phyloP scores from a whole-genome alignment of 2,797 vertebrate species.

The Alcedo atthis region DNA sequence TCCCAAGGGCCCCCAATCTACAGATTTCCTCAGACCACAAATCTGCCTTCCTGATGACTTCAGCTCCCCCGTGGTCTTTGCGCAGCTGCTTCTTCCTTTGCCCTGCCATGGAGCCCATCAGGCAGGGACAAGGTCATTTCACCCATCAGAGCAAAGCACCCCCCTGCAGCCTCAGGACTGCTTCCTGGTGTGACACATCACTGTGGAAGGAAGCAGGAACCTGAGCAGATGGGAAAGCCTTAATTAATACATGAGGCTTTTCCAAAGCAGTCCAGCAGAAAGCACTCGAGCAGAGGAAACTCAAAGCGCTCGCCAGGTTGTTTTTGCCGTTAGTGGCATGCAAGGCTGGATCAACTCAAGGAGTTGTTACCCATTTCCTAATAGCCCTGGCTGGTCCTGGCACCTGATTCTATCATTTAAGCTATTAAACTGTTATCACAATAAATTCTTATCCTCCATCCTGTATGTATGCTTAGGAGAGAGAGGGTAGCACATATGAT shows the following conservation, averaged over 20 bases:
- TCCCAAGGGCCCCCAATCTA: background rate
- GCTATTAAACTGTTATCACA: background rate
- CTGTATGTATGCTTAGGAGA: background rate
- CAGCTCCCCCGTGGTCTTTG: background rate
- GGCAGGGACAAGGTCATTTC: background rate
- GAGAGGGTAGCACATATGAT: background rate
- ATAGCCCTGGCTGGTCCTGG: background rate
- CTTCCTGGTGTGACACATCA: background rate
- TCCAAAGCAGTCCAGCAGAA: background rate
- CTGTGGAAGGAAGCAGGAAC: background rate
- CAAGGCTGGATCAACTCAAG: background rate
- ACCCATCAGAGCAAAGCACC: background rate
- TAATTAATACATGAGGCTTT: background rate
- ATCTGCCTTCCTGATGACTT: background rate
- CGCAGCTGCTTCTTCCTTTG: fast-evolving
- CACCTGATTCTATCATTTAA: background rate
- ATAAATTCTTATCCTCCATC: background rate
- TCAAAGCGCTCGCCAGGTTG: fast-evolving
- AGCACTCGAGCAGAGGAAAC: fast-evolving
- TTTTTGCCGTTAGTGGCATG: fast-evolving
- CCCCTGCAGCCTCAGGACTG: background rate
- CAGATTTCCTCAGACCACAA: background rate
- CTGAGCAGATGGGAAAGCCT: background rate
- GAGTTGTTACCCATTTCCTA: background rate
- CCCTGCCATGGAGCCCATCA: background rate